Conservation (phyloP, 1,140 invertebrate genomes). For the Goniozus legneri region DNA sequence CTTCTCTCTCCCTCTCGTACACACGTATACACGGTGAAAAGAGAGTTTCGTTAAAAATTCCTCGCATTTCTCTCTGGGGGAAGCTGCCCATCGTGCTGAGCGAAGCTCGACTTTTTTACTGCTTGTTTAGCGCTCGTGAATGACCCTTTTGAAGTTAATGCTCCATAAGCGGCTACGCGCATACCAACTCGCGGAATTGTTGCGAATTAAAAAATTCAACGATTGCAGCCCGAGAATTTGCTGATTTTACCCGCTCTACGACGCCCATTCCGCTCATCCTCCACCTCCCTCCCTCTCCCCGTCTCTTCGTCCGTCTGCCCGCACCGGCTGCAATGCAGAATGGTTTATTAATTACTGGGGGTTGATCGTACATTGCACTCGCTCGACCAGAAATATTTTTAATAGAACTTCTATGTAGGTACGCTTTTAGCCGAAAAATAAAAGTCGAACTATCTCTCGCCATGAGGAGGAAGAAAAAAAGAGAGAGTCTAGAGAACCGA, state of each 20-base stretch:
- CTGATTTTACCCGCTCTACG: background rate
- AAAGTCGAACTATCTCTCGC: too few species aligned
- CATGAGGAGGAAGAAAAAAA: background rate
- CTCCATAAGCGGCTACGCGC: slow-evolving; percentile 19
- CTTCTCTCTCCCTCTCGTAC: too few species aligned
- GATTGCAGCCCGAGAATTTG: slow-evolving; percentile 7
- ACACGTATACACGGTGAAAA: too few species aligned
- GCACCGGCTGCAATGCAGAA: too few species aligned
- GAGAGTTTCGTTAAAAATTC: slow-evolving; percentile 24
- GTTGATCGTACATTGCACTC: too few species aligned
- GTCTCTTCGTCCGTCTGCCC: too few species aligned
- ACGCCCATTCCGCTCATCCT: too few species aligned
- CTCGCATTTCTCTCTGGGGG: slow-evolving; percentile 18
- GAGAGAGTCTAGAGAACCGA: background rate
- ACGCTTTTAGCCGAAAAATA: too few species aligned
- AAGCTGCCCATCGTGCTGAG: slow-evolving; percentile 14
- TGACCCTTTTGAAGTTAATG: slow-evolving; percentile 34
- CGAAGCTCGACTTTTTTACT: slow-evolving; percentile 26
- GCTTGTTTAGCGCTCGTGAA: slow-evolving; percentile 30
- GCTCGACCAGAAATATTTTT: too few species aligned
- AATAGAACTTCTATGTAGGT: too few species aligned
- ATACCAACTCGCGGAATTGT: slow-evolving; percentile 29
- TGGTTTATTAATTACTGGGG: too few species aligned
- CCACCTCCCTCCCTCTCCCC: too few species aligned
- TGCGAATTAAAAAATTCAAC: slow-evolving; percentile 29